These are phyloP conservation scores for Ligdia adustata DNA, from an alignment of 2,888 invertebrate species.

Conservation along the genomic window DNA sequence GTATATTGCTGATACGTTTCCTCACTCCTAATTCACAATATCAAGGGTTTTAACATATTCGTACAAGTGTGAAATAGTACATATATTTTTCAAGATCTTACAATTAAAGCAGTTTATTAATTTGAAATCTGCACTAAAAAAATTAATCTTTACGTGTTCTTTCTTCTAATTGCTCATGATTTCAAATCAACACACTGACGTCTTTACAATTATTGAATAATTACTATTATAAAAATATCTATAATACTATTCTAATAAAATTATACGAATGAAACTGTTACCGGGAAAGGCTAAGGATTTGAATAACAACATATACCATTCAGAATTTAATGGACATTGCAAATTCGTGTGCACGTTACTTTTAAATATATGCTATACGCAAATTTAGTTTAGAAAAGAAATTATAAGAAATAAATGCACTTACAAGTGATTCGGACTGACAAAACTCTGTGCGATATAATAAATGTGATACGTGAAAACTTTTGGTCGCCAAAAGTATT, in stretches of 20 bases:
- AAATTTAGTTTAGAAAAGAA: slow-evolving; percentile 55
- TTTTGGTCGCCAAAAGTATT: slow-evolving; percentile 37
- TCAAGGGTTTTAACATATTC: slow-evolving; percentile 71
- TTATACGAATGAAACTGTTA: slow-evolving; percentile 71
- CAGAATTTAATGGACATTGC: slow-evolving; percentile 59
- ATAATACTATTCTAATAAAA: slow-evolving; percentile 77
- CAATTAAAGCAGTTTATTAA: slow-evolving; percentile 45
- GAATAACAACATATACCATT: slow-evolving; percentile 79
- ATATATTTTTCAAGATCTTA: slow-evolving; percentile 61
- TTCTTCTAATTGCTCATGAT: too few species aligned
- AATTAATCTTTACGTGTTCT: too few species aligned
- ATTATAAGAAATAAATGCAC: slow-evolving; percentile 66
- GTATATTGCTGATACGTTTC: slow-evolving; percentile 83
- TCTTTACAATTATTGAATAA: slow-evolving; percentile 73
- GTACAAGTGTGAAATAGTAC: slow-evolving; percentile 69
- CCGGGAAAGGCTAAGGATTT: slow-evolving; percentile 81
- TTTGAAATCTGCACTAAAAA: slow-evolving; percentile 45
- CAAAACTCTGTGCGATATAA: slow-evolving; percentile 35
- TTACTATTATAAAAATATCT: slow-evolving; percentile 83
- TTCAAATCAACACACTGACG: slow-evolving; percentile 51
- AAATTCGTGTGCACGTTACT: slow-evolving; percentile 42
- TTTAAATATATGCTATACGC: slow-evolving; percentile 49
- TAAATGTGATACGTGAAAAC: not conserved
- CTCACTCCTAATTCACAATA: slow-evolving; percentile 80
- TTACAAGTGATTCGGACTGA: slow-evolving; percentile 35